Base-by-base conservation (phyloP, 2,888 invertebrate species). In the Euplexia lucipara region DNA sequence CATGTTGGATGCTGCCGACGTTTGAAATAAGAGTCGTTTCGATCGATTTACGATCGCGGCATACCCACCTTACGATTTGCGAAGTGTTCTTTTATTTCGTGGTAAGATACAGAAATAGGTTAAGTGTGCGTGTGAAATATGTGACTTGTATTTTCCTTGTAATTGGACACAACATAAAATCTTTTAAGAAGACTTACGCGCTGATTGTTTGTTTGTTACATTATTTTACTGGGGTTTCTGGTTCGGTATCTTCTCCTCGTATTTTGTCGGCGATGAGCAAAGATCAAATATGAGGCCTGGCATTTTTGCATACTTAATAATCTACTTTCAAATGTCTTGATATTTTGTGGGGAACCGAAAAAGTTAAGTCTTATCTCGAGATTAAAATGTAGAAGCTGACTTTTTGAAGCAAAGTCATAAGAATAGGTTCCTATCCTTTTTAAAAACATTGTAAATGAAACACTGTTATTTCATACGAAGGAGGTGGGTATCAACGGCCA, bases 21-120 rank as follows among this genome's bases (percentile, higher is more conserved):
- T 81, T 83, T 84, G 79, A 83, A 82, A 79, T 81, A 83, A 82
- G 75, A 73, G 70, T 79, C 77, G 74, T 72, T 81, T 70, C 71
- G 60, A 66, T 60, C 81, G 79, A 82, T 82, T 82, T 82, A 82
- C 74, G 75, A 66, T 65, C 72, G 65, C 60, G 34, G 72, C 57
- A 59, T 67, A 61, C 70, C 72, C 62, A 63, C 70, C 76, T 75
- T 75, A 61, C 57, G 59, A 62, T 72, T 70, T 59, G 70, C 61
- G 53, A 54, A 63, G 45, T 52, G 37, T 66, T 63, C 37, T 71
- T 64, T 77, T 57, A 59, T 74, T 68, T 77, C 56, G 54, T 56
- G 34, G 49, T 53, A 35, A 35, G 49, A 49, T 62, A 66, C 69
- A 63, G 70, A 66, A 79, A 75, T 70, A 67, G 69, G 68, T 70